These are phyloP conservation scores for Tetranychus truncatus DNA, from an alignment of 2,888 invertebrate species.

Conservation along the genomic window DNA sequence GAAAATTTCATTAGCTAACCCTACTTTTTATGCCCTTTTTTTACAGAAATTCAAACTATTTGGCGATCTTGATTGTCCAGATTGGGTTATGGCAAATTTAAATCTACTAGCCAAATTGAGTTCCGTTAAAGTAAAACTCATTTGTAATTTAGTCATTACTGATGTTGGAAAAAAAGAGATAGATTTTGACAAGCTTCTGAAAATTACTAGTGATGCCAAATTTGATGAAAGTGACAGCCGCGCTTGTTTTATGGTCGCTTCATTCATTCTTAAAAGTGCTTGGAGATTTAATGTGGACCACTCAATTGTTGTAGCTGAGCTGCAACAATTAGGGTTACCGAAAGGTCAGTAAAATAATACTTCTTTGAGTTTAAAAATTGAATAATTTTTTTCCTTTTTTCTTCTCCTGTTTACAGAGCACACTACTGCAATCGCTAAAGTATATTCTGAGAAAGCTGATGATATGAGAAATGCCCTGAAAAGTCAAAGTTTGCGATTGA, in stretches of 20 bases:
- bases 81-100: not conserved
- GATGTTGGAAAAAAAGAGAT: constrained; percentile 1
- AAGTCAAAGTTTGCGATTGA: not conserved
- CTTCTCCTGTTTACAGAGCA: not conserved
- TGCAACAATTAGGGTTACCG: constrained; percentile 5
- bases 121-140: constrained; percentile 8
- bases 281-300: not conserved
- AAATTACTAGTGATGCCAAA: constrained; percentile 3
- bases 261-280: constrained; percentile 1
- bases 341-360: not conserved
- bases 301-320: not conserved
- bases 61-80: constrained; percentile 8
- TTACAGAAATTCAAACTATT: constrained; percentile 8
- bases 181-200: not conserved
- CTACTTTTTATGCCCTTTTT: not conserved
- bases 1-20: not conserved
- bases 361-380: not conserved
- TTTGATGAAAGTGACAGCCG: not conserved
- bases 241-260: not conserved
- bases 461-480: constrained; percentile 1
- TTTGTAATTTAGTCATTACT: constrained; percentile 5
- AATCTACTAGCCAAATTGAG: not conserved
- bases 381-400: too few species aligned
- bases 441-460: not conserved
- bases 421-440: not conserved